These are phyloP conservation scores for Rhinoraja longicauda DNA, from an alignment of 2,797 vertebrate species.

Conservation along the genomic window DNA sequence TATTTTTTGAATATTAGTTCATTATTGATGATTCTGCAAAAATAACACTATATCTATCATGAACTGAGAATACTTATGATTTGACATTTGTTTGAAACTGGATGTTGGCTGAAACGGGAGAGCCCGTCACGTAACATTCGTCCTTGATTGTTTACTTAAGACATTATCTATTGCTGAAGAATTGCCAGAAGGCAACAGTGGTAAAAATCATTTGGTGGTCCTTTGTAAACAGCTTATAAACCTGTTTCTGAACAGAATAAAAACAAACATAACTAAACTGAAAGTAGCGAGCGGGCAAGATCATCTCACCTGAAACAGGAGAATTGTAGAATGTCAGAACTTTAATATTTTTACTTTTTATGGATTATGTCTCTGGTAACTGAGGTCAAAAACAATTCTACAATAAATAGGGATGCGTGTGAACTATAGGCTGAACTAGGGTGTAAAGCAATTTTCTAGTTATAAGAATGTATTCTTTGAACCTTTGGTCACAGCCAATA, in stretches of 20 bases:
- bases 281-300: no score
- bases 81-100: background rate
- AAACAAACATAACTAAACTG: background rate
- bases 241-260: background rate
- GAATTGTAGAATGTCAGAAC: background rate
- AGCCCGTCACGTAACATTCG: background rate
- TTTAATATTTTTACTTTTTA: background rate
- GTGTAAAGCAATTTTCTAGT: background rate
- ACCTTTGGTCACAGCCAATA: background rate
- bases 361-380: background rate
- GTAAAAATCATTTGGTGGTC: background rate
- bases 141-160: background rate
- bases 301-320: no score
- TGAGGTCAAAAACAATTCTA: background rate
- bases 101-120: background rate
- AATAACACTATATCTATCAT: background rate
- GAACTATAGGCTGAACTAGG: background rate
- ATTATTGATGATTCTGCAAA: constrained; percentile 22
- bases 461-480: background rate
- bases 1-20: constrained; percentile 21
- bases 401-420: background rate
- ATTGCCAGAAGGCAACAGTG: background rate
- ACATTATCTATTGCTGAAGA: background rate
- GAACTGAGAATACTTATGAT: background rate
- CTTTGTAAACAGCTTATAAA: background rate